phyloP scores from a whole-genome alignment of 2,113 vertebrate species.

The Trogon melanurus region DNA sequence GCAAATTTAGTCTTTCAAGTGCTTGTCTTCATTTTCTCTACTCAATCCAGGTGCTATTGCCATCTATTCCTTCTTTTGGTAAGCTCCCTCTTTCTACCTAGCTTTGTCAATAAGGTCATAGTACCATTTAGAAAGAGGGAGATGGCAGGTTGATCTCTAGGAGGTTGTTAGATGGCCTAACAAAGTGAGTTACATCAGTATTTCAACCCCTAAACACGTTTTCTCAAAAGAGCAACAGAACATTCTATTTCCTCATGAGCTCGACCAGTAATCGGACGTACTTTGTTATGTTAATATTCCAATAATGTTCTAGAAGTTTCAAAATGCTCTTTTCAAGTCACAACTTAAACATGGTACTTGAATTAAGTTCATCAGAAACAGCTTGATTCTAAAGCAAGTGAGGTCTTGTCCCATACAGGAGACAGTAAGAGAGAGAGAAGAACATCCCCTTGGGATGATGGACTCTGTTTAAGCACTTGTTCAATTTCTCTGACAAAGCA shows the following conservation, averaged over 20 bases:
- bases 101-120: neutral
- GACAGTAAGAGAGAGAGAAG: neutral
- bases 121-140: neutral
- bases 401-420: neutral
- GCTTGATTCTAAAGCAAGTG: neutral
- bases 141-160: neutral
- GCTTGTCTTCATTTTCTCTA: neutral
- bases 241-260: neutral
- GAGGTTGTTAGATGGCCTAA: neutral
- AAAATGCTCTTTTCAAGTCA: neutral
- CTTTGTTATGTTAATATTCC: neutral
- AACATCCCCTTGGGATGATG: neutral
- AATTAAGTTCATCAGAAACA: neutral
- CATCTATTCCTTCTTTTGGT: neutral
- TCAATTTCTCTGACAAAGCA: neutral
- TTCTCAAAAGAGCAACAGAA: neutral
- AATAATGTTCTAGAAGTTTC: neutral
- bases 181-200: neutral
- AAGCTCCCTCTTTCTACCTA: neutral
- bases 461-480: neutral
- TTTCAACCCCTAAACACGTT: neutral
- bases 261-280: neutral
- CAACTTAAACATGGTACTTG: neutral
- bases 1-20: neutral
- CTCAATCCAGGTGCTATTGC: neutral